Evolutionary conservation across 2,113 vertebrate genomes (phyloP).

Genomic region (Phalacrocorax brasilianus): DNA sequence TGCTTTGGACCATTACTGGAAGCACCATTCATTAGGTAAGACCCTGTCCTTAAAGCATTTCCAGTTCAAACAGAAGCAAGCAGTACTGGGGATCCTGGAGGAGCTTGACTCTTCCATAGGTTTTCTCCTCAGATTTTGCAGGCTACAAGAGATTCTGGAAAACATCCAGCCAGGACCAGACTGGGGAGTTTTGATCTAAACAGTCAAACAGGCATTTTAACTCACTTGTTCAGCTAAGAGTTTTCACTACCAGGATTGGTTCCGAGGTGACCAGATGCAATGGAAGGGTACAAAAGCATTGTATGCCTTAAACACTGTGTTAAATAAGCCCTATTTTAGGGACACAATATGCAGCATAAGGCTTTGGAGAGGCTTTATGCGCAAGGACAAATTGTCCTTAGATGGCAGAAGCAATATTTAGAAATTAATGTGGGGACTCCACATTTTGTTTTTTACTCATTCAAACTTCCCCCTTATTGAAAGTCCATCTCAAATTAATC

Average conservation of each 20-base stretch:
- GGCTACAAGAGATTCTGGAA: neutral
- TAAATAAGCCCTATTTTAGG: neutral
- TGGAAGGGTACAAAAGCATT: neutral
- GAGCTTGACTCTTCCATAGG: neutral
- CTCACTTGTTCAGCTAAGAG: neutral
- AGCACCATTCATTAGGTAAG: neutral
- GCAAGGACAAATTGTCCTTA: neutral
- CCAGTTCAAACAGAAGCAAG: neutral
- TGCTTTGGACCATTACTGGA: neutral
- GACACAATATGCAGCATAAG: neutral
- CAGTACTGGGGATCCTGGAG: neutral
- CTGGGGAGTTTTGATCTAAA: accelerated
- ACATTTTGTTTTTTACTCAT: neutral
- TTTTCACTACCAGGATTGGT: neutral
- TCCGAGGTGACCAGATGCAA: neutral
- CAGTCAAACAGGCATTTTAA: neutral
- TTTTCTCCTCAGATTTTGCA: neutral
- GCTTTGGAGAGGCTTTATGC: neutral
- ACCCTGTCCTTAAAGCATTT: neutral
- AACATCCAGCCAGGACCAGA: neutral
- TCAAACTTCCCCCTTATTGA: neutral
- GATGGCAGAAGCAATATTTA: neutral
- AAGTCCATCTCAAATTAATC: neutral
- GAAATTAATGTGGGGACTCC: neutral
- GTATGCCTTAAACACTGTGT: neutral